Evolutionary conservation across 2,797 vertebrate genomes (phyloP).

Genomic region (Alauda arvensis): DNA sequence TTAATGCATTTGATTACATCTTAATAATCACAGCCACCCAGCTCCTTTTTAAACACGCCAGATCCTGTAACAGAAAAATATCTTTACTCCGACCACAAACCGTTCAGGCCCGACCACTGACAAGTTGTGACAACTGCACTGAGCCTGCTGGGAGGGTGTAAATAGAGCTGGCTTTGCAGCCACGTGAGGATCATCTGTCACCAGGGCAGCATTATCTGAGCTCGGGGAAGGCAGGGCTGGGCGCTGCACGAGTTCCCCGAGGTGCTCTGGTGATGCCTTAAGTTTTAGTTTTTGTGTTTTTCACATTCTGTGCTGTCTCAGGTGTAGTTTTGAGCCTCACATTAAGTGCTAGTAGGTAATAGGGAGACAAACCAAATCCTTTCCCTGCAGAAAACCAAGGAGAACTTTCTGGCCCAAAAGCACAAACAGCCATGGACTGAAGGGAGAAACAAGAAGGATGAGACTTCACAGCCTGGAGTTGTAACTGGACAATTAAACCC

Average conservation of each 20-base stretch:
- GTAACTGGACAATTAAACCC: no score
- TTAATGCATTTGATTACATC: conserved; percentile 39
- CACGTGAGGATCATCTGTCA: conserved; percentile 1
- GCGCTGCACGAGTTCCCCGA: background rate
- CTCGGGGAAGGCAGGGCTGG: background rate
- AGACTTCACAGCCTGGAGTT: no score
- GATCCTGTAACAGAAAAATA: background rate
- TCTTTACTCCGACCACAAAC: background rate
- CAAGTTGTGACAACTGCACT: conserved; percentile 53
- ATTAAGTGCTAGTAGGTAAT: no score
- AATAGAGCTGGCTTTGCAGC: conserved; percentile 27
- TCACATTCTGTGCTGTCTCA: no score
- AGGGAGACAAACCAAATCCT: no score
- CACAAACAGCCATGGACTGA: no score
- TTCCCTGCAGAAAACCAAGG: no score
- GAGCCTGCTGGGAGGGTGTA: conserved; percentile 36
- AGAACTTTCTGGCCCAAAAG: no score
- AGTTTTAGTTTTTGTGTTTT: no score
- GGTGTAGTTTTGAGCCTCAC: no score
- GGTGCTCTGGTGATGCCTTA: background rate
- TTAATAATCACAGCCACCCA: background rate
- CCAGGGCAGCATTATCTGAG: background rate
- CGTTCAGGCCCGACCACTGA: background rate
- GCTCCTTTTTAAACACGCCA: background rate
- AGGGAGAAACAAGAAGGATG: no score